Evolutionary conservation across 1,140 invertebrate genomes (phyloP), one percentile per base, ranked within the genome.

Genomic region (Acromyrmex heyeri): DNA sequence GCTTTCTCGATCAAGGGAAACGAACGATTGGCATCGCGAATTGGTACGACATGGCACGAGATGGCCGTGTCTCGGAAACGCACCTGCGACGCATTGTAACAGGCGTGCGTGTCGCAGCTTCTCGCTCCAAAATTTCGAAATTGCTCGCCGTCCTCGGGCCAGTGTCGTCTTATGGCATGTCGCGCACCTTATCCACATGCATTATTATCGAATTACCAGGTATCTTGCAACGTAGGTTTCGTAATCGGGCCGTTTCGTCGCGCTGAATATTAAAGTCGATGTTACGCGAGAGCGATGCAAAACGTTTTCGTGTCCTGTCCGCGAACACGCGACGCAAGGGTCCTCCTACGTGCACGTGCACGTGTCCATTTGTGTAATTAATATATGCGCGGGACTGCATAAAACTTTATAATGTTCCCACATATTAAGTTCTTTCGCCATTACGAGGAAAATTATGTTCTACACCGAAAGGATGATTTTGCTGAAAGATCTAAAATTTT

Each of bases 191-290:
- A 86, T 57, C 16, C 89, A 88, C 87, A 67, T 90, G 83, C 86
- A 87, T 90, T 90, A 90, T 92, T 91, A 92, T 92, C 90, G 90
- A 89, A 91, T 92, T 92, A 91, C 87, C 86, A 87, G 86, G 90
- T 90, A 81, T 91, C 89, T 91, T 67, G 86, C 91, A 83, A 86
- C 81, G 48, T 55, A 16, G 50, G 38, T 92, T 90, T 91, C 89
- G 91, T 85, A 91, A 92, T 87, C 89, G 69, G 62, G 67, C 78
- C 57, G 65, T 90, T 87, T 85, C 76, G 72, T 87, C 76, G 91
- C 67, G 81, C 59, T 85, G 91, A 92, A 92, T 92, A 91, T 92
- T 92, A 92, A 83, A 92, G 83, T 65, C 87, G 86, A 24, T 72
- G 81, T 92, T 91, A 92, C 86, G 88, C 86, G 85, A 86, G 76